Base-by-base conservation (phyloP, 2,888 invertebrate genomes). In the Saturnia pavonia region DNA sequence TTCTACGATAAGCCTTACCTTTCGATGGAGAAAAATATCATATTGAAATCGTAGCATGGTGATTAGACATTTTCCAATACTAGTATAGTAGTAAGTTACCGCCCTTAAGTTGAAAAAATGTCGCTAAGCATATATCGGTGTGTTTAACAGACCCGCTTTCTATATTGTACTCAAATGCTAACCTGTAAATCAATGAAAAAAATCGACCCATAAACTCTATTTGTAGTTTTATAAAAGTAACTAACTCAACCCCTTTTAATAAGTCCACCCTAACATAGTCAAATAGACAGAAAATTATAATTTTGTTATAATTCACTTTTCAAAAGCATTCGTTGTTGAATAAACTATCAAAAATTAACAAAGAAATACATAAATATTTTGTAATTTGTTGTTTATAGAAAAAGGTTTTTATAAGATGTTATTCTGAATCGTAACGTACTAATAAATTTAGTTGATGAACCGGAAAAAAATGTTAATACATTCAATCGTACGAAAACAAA, bases 371-470 rank as follows among this genome's bases (percentile, higher is more conserved):
- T 19, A 48, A 4, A 6, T 34, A 34, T 34, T 34, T 22, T 54
- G 6, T 54, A 54, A n/a, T 22, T 11, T 19, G n/a, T n/a, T n/a
- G n/a, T 48, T 4, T 48, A 48, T 19, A 19, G 19, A 19, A 48
- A n/a, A n/a, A n/a, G n/a, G n/a, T 48, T 48, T 19, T 4, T 16
- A 19, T 19, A 3, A 48, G 19, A 19, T 6, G 1, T 4, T 19
- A 48, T 48, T 48, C 1, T 48, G 45, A 19, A 48, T 19, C 48
- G 6, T 48, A 48, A 48, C 16, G 19, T 14, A 60, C 57, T 14
- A 6, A 60, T 27, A 14, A 60, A 60, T 14, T 60, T 6, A 80
- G 83, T 86, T 86, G 88, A 90, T 77, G 72, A 74, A 74, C 11
- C 25, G 8, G 22, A 45, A 67, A 40, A 63, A 57, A 68, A 40